Percentiles rank a stretch among this genome's conserved stretches.
Evolutionary conservation across 2,888 invertebrate species (phyloP).

Genomic region (Macaria notata): DNA sequence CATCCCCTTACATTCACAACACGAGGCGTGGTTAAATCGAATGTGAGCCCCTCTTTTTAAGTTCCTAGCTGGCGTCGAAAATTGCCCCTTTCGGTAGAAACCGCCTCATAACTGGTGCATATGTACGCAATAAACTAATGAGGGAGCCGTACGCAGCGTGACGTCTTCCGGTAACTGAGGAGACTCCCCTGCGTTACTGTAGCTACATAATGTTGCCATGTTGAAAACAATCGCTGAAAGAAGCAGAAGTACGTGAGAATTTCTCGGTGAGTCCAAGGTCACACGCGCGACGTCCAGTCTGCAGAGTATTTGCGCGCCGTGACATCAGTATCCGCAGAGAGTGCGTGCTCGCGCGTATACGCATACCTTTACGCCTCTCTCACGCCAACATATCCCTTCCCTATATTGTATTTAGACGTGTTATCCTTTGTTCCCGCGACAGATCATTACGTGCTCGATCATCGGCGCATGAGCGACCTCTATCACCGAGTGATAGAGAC

Average conservation of each 20-base stretch:
- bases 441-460: conserved; percentile 69
- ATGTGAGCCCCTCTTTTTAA: conserved; percentile 61
- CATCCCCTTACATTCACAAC: conserved; percentile 52
- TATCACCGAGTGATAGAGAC: conserved; percentile 61
- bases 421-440: conserved; percentile 71
- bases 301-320: conserved; percentile 62
- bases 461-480: conserved; percentile 53
- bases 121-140: conserved; percentile 65
- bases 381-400: conserved; percentile 72
- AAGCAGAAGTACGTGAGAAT: conserved; percentile 55
- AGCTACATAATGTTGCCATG: conserved; percentile 23
- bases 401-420: conserved; percentile 70
- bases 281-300: conserved; percentile 72
- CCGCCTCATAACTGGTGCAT: conserved; percentile 64
- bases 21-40: conserved; percentile 68
- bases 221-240: conserved; percentile 15
- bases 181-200: conserved; percentile 24
- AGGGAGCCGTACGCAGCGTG: conserved; percentile 60
- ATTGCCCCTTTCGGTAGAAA: conserved; percentile 66
- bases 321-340: conserved; percentile 69
- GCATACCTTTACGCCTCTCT: conserved; percentile 55
- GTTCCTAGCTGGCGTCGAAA: conserved; percentile 63
- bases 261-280: conserved; percentile 62
- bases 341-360: conserved; percentile 58
- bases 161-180: conserved; percentile 61